These are phyloP conservation scores for Trichosurus vulpecula DNA, from an alignment of 2,797 vertebrate species.

Conservation along the genomic window DNA sequence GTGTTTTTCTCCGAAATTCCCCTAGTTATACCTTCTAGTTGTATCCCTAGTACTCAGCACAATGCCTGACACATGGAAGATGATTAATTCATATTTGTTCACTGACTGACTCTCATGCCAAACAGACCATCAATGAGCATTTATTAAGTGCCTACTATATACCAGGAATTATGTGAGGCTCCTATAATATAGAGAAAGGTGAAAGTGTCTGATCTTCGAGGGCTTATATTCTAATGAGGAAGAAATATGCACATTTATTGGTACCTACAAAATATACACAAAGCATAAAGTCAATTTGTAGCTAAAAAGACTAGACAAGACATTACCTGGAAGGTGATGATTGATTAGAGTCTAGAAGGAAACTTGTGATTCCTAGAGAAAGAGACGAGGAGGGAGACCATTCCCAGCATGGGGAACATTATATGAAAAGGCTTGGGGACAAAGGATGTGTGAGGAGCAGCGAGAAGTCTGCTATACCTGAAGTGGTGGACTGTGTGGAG, in stretches of 20 bases:
- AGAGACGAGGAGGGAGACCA: not conserved
- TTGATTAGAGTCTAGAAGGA: not conserved
- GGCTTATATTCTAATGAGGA: not conserved
- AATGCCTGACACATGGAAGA: not conserved
- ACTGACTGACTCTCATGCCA: not conserved
- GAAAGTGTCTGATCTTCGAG: not conserved
- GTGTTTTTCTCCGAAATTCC: not conserved
- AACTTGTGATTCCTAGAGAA: not conserved
- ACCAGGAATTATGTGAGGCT: not conserved
- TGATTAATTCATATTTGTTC: not conserved
- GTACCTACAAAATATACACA: not conserved
- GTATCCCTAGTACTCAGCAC: not conserved
- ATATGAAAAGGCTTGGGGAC: not conserved
- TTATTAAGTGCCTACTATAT: not conserved
- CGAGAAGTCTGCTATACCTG: not conserved
- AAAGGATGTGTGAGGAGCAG: not conserved
- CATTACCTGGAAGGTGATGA: not conserved
- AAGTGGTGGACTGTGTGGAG: not conserved
- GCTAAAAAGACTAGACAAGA: not conserved
- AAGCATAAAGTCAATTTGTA: not conserved
- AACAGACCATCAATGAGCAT: not conserved
- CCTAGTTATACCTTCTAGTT: not conserved
- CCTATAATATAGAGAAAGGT: not conserved
- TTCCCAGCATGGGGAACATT: not conserved
- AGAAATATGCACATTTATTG: not conserved